Base-by-base conservation (phyloP, 2,797 vertebrate genomes). In the Varecia variegata region DNA sequence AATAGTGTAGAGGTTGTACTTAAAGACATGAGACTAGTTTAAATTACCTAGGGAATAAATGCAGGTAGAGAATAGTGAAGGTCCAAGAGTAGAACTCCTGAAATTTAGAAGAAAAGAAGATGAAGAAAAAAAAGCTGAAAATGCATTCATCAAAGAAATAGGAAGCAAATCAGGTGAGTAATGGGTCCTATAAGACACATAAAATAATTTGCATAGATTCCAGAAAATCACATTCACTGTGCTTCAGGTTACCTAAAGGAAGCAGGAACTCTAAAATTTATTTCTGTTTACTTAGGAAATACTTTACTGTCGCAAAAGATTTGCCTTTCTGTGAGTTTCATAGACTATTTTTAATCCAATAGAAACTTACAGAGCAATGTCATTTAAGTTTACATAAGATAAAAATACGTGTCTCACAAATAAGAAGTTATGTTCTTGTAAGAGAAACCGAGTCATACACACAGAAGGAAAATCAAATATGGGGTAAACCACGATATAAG, bases 311-410 rank as follows among this genome's bases (percentile, higher is more conserved):
- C 56, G 54, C 47, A 81, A 95, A 92, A 79, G 14, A 71, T 23
- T 88, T 82, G n/a, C 73, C 65, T 92, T 20, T 54, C 50, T 92
- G 2, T 93, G 76, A 80, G 40, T 84, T 90, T 81, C 40, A 88
- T 89, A 23, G 27, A 54, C 35, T 74, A 88, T 77, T 76, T 94
- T 96, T 90, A 95, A 88, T 88, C 80, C 38, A 93, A 60, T 17
- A 93, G n/a, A 97, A 32, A 74, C 38, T 90, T 54, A 70, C n/a
- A 23, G 23, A 94, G 15, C 10, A n/a, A 81, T 89, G 20, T n/a
- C 60, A 77, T 86, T 38, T 58, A 81, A 74, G 62, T 87, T 92
- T 88, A 84, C 4, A 76, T 77, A 92, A 38, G 43, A 52, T 90
- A 94, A 85, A 94, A 90, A 88, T 90, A 79, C 68, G 79, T 88